Base-by-base conservation (phyloP, 2,888 invertebrate species). In the Ferdinandea cuprea region DNA sequence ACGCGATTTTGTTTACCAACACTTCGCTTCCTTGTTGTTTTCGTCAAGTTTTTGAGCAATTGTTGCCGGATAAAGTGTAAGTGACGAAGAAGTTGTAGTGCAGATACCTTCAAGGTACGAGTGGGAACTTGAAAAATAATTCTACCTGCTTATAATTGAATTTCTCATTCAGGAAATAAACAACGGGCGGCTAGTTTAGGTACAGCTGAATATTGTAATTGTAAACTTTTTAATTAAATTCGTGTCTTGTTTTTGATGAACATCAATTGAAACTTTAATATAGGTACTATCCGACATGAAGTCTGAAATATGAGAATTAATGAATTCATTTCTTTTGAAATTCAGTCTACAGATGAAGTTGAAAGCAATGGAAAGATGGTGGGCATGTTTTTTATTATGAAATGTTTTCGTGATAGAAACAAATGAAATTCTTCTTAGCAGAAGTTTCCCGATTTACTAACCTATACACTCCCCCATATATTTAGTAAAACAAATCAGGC, bases 161-260 rank as follows among this genome's bases (percentile, higher is more conserved):
- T 58, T 74, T 66, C 15, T 30, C 32, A 50, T 58, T 65, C 40
- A 21, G 58, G 17, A 66, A 50, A 50, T 58, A 58, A 56, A 74
- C 48, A 74, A 74, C 65, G 48, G 21, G 25, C 30, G 15, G 61
- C 68, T 76, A 68, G 76, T 66, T 76, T 66, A n/a, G n/a, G n/a
- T n/a, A 66, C 74, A 77, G 68, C 35, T 69, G 59, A 30, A 44
- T 44, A 44, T 44, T 21, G 59, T 54, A 76, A 61, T 44, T 76
- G 61, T 61, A 52, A 69, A 69, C 46, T 68, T 69, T 77, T 77
- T 77, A 77, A 77, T 77, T 59, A 69, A 68, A 63, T 63, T 61
- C 30, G 28, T 54, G 59, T 52, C 46, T 35, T 46, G 50, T 37
- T 44, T 52, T 46, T 76, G 59, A 68, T 52, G 44, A 68, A 76